A percentile compares a stretch with the other conserved stretches of the same genome.
phyloP scores from a whole-genome alignment of 2,888 invertebrate genomes.

The Gastrophysa polygoni region DNA sequence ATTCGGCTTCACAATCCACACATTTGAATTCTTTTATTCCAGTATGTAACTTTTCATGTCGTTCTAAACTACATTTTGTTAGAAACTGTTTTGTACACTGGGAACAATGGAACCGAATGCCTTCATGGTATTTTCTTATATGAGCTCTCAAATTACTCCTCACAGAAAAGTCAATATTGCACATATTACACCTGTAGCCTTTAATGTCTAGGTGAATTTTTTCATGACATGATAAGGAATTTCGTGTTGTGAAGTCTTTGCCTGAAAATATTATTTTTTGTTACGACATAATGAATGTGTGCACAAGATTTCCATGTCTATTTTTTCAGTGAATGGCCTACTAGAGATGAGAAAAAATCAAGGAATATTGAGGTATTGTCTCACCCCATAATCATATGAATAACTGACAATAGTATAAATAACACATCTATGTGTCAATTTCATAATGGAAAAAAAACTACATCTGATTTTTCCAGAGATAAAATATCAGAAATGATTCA shows the following conservation, averaged over 20 bases:
- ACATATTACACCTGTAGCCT: slow-evolving; percentile 43
- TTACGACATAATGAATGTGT: too few species aligned
- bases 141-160: slow-evolving; percentile 48
- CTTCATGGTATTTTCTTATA: slow-evolving; percentile 48
- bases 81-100: slow-evolving; percentile 46
- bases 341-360: too few species aligned
- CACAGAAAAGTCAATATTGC: slow-evolving; percentile 47
- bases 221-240: slow-evolving; percentile 48
- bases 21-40: slow-evolving; percentile 49
- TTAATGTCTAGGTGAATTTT: slow-evolving; percentile 46
- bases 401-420: too few species aligned
- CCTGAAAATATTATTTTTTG: slow-evolving; percentile 33
- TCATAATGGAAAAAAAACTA: too few species aligned
- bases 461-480: too few species aligned
- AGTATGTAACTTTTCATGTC: slow-evolving; percentile 48
- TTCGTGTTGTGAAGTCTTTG: slow-evolving; percentile 48
- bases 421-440: too few species aligned
- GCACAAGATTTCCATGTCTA: too few species aligned
- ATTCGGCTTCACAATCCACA: slow-evolving; percentile 43
- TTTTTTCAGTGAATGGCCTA: too few species aligned
- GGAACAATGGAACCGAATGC: slow-evolving; percentile 47
- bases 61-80: slow-evolving; percentile 46
- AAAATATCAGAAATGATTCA: too few species aligned
- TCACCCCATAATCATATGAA: too few species aligned
- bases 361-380: too few species aligned